Evolutionary conservation across 1,140 invertebrate genomes (phyloP).

Genomic region (Himalopsyche phryganea): DNA sequence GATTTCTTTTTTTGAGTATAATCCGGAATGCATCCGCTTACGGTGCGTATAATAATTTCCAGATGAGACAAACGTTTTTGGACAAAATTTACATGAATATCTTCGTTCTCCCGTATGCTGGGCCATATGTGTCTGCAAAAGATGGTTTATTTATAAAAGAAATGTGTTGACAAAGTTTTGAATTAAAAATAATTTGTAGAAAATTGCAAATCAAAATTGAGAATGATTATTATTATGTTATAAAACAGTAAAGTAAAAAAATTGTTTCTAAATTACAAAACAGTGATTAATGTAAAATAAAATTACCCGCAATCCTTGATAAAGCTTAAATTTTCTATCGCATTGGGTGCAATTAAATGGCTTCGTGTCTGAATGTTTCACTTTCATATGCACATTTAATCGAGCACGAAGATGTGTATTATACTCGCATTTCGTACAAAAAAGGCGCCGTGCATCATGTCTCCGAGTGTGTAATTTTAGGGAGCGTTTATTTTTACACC

Average conservation of each 20-base stretch:
- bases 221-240: no score
- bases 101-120: slow-evolving; percentile 24
- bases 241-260: no score
- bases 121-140: slow-evolving; percentile 23
- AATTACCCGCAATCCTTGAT: background rate
- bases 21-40: slow-evolving; percentile 21
- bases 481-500: slow-evolving; percentile 3
- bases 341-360: background rate
- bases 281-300: no score
- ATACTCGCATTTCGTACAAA: slow-evolving; percentile 2
- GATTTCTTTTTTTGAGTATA: slow-evolving; percentile 5
- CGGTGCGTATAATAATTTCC: slow-evolving; percentile 23
- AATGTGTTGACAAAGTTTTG: no score
- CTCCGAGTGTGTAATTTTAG: background rate
- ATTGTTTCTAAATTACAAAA: no score
- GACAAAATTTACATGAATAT: slow-evolving; percentile 23
- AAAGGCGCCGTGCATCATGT: background rate
- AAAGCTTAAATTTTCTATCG: slow-evolving; percentile 2
- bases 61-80: slow-evolving; percentile 25
- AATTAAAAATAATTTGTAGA: no score
- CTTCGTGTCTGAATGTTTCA: slow-evolving; percentile 4
- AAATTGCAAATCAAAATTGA: no score
- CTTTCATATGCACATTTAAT: slow-evolving; percentile 2
- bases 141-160: background rate
- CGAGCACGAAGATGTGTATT: background rate